These are phyloP conservation scores for Dissostichus mawsoni DNA, from an alignment of 2,113 vertebrate species.

Conservation along the genomic window DNA sequence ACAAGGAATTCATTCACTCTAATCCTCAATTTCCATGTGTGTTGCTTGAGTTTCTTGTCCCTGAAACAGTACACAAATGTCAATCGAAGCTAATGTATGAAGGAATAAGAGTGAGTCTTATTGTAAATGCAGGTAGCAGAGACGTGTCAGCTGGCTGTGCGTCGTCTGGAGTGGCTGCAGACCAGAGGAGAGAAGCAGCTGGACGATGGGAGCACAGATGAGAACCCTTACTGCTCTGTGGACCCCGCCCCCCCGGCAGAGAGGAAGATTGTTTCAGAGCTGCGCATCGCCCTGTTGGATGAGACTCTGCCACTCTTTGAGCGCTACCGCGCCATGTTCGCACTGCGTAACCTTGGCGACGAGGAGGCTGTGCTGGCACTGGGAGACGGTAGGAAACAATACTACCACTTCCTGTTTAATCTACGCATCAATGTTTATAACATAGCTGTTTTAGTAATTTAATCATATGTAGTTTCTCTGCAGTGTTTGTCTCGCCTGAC, in stretches of 20 bases:
- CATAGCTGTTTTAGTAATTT: neutral
- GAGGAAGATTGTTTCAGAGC: constrained; percentile 76
- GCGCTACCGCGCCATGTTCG: constrained; percentile 97
- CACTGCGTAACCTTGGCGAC: constrained; percentile 88
- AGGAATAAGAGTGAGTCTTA: too few relatives aligned
- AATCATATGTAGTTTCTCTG: too few relatives aligned
- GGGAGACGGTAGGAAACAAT: constrained; percentile 85
- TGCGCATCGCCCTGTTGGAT: constrained; percentile 85
- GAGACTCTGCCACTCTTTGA: constrained; percentile 89
- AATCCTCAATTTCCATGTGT: too few relatives aligned
- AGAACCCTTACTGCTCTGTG: constrained; percentile 89
- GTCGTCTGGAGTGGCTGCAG: constrained; percentile 91
- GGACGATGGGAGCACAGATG: neutral
- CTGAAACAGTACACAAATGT: neutral
- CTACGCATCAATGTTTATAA: neutral
- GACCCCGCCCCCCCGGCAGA: constrained; percentile 91
- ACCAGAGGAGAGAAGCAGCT: constrained; percentile 63
- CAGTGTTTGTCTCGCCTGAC: too few relatives aligned
- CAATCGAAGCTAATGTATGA: neutral
- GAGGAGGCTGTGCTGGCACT: constrained; percentile 89
- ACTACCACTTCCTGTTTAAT: neutral
- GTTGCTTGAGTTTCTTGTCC: neutral
- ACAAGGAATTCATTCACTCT: too few relatives aligned
- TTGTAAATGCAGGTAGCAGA: constrained; percentile 89
- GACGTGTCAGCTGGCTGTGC: constrained; percentile 92